Percentiles rank a stretch among this genome's conserved stretches.
These are phyloP conservation scores for Phaethornis superciliosus DNA, from an alignment of 2,113 vertebrate genomes.

Conservation along the genomic window DNA sequence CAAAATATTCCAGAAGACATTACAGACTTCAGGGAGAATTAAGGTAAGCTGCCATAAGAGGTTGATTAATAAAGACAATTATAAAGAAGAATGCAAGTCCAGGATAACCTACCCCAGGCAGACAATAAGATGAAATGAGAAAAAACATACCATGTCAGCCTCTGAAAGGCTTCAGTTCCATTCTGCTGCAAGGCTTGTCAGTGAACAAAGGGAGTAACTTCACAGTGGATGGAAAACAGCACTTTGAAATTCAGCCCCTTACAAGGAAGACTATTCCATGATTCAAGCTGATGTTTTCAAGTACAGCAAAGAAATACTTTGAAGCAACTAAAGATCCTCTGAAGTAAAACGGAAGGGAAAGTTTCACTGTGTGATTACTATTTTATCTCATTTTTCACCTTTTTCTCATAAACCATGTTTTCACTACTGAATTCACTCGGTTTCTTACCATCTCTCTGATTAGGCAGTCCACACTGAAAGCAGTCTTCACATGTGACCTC, in stretches of 20 bases:
- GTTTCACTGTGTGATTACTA: not conserved
- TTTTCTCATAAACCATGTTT: not conserved
- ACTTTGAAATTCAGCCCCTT: not conserved
- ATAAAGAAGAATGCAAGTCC: not conserved
- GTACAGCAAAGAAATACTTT: not conserved
- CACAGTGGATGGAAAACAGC: not conserved
- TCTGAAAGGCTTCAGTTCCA: not conserved
- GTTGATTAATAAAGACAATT: not conserved
- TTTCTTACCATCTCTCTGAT: not conserved
- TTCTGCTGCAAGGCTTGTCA: not conserved
- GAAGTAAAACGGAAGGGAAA: not conserved
- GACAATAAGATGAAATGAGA: not conserved
- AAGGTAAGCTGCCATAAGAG: not conserved
- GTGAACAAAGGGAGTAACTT: not conserved
- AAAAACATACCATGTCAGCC: not conserved
- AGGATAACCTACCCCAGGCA: not conserved
- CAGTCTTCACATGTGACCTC: not conserved
- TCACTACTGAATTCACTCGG: not conserved
- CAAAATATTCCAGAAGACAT: not conserved
- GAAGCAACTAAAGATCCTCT: not conserved
- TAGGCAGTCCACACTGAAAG: not conserved
- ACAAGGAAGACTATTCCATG: not conserved
- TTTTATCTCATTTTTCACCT: not conserved
- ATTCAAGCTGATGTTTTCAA: not conserved
- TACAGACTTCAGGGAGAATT: not conserved